Conservation (phyloP, 2,888 invertebrate genomes). For the Cosmia trapezina region DNA sequence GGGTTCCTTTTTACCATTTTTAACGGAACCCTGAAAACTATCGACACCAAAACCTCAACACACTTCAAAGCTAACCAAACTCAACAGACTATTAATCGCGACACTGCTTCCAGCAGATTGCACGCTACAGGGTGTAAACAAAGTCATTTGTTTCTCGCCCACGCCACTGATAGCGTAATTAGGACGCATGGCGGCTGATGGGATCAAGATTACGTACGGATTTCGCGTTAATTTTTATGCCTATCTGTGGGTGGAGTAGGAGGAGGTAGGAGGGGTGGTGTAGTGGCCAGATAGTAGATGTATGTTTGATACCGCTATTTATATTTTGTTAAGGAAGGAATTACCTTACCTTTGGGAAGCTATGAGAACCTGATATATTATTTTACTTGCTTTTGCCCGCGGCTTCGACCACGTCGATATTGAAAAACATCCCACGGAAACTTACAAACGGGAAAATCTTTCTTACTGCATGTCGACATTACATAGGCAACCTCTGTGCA, state of each 20-base stretch:
- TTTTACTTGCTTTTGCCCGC: too few species aligned
- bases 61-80: slow-evolving; percentile 41
- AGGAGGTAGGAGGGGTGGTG: neutral
- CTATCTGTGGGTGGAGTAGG: neutral
- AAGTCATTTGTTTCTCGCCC: slow-evolving; percentile 66
- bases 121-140: slow-evolving; percentile 61
- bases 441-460: too few species aligned
- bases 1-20: too few species aligned
- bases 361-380: neutral
- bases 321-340: neutral
- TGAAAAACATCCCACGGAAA: too few species aligned
- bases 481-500: too few species aligned
- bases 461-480: too few species aligned
- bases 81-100: slow-evolving; percentile 61
- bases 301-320: neutral
- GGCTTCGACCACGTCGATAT: too few species aligned
- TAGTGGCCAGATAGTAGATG: too few species aligned
- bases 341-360: neutral
- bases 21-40: too few species aligned
- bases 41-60: neutral
- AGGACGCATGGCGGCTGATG: slow-evolving; percentile 50
- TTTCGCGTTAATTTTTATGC: slow-evolving; percentile 29
- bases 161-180: slow-evolving; percentile 59
- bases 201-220: slow-evolving; percentile 39
- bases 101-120: slow-evolving; percentile 54